Evolutionary conservation across 1,140 invertebrate species (phyloP).

Genomic region (Archivesica marissinica): DNA sequence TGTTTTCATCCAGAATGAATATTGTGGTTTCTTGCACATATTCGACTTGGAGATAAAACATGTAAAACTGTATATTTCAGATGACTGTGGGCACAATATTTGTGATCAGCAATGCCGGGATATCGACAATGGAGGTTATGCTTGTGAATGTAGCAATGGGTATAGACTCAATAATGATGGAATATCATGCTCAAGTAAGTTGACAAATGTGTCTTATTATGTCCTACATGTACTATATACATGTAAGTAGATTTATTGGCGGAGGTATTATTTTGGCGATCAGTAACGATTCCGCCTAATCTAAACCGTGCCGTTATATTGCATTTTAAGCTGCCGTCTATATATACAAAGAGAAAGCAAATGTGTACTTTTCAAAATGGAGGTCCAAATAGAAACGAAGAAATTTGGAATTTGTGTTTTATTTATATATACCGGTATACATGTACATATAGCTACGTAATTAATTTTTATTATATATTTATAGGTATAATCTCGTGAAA

Average conservation of each 20-base stretch:
- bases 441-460: no score
- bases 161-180: conserved; percentile 69
- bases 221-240: no score
- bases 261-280: no score
- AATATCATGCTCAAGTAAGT: conserved; percentile 72
- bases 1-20: no score
- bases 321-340: neutral
- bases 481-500: no score
- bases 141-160: conserved; percentile 70
- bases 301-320: no score
- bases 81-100: conserved; percentile 56
- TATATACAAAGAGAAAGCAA: neutral
- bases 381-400: neutral
- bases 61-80: conserved; percentile 60
- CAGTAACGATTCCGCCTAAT: neutral
- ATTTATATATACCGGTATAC: no score
- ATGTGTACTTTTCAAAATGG: neutral
- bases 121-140: conserved; percentile 71
- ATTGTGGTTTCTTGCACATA: no score
- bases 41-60: no score
- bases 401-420: no score
- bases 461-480: no score
- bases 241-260: no score
- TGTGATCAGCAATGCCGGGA: conserved; percentile 72
- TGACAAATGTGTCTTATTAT: neutral